Evolutionary conservation across 2,797 vertebrate genomes (phyloP), one percentile per base, ranked within the genome.

Genomic region (Sebastes ruberrimus): DNA sequence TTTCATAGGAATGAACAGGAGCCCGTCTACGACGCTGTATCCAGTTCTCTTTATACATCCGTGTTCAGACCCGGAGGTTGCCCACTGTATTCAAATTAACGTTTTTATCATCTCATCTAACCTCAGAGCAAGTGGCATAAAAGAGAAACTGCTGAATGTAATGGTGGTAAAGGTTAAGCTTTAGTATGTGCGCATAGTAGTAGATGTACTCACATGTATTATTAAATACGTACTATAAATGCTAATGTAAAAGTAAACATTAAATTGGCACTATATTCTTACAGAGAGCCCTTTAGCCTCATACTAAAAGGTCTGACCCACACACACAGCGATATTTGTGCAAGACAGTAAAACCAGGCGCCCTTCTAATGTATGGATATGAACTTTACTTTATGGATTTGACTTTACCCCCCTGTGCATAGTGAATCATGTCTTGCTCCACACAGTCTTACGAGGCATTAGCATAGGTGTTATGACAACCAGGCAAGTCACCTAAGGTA

Each of bases 351-450:
- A 74, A 86, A 82, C 66, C 66, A 11, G 16, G 38, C 25, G 27
- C 23, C 74, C 16, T 59, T 71, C 30, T 71, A 76, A 83, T 78
- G 72, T 74, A 83, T 70, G 75, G 62, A 42, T 57, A 60, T 91
- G 80, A 90, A 83, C 85, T 87, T 89, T 86, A 90, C 78, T 84
- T 89, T 80, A 81, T 68, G 71, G 71, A 72, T 84, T 87, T 74
- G 76, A 84, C 81, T 81, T 87, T 68, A 76, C 46, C 28, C 55
- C 55, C 23, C 33, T n/a, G 56, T 64, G 49, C 56, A 72, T 10
- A 60, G 52, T 18, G 56, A 81, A 68, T 66, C 67, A 53, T 8
- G 16, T 35, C 42, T 72, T 13, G 6, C 35, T 61, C 65, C 5
- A 23, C 5, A 52, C 32, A 27, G 16, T 25, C 63, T 63, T 57